Evolutionary conservation across 2,888 invertebrate species (phyloP).

Genomic region (Lasioglossum marginatum): DNA sequence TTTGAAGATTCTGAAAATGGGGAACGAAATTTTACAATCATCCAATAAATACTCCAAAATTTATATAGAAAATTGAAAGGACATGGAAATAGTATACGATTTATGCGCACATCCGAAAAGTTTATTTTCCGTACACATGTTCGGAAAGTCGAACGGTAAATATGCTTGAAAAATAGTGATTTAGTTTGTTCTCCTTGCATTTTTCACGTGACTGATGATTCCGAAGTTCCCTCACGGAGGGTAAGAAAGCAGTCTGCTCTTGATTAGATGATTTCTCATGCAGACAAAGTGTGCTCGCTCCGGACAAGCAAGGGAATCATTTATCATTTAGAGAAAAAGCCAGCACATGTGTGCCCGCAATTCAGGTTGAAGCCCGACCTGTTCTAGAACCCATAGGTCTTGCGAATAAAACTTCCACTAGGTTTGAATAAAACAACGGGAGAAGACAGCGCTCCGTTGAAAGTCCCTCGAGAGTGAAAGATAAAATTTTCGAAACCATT

Average conservation of each 20-base stretch:
- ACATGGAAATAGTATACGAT: no score
- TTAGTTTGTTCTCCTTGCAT: neutral
- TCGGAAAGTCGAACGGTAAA: neutral
- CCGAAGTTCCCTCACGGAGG: neutral
- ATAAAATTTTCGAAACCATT: neutral
- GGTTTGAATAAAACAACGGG: neutral
- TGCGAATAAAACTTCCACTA: neutral
- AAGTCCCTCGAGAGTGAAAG: neutral
- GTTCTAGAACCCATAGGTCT: constrained; percentile 5
- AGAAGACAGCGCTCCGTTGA: neutral
- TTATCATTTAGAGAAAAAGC: constrained; percentile 16
- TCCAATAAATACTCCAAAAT: no score
- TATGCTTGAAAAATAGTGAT: neutral
- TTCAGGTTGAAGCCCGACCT: neutral
- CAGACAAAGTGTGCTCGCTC: constrained; percentile 6
- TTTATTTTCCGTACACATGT: neutral
- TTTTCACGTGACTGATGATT: constrained; percentile 17
- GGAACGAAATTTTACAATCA: no score
- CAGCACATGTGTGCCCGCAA: constrained; percentile 23
- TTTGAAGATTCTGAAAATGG: no score
- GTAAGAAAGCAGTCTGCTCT: constrained; percentile 3
- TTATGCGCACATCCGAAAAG: no score
- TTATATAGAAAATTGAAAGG: no score
- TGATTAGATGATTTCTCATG: constrained; percentile 41
- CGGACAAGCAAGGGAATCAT: constrained; percentile 7